Evolutionary conservation across 2,113 vertebrate species (phyloP).

Genomic region (Pristiophorus japonicus): DNA sequence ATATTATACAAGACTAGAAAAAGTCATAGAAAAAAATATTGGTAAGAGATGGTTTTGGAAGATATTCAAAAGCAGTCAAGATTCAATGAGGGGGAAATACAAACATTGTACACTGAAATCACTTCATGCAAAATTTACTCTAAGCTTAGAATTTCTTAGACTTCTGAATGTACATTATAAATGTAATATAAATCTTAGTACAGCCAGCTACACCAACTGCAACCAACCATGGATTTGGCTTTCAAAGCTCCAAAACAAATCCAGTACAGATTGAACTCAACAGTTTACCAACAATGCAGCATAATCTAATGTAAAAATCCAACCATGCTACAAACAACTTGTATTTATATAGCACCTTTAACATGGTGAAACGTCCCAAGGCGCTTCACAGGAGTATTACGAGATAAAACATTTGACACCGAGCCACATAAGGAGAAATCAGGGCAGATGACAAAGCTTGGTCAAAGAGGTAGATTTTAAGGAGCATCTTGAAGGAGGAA

Average conservation of each 20-base stretch:
- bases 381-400: too few species aligned
- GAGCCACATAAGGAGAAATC: too few species aligned
- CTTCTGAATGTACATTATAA: background rate
- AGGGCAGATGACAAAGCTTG: too few species aligned
- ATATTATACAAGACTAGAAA: background rate
- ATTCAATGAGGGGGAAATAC: background rate
- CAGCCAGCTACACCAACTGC: background rate
- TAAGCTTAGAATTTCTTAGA: background rate
- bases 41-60: background rate
- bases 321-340: background rate
- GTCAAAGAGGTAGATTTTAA: too few species aligned
- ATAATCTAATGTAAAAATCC: background rate
- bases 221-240: background rate
- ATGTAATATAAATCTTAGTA: background rate
- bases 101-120: slow-evolving; percentile 2
- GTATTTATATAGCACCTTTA: too few species aligned
- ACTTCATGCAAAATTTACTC: too few species aligned
- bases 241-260: background rate
- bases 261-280: background rate
- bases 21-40: background rate
- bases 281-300: background rate
- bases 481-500: too few species aligned
- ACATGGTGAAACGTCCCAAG: too few species aligned
- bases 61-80: background rate
- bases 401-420: too few species aligned